These are phyloP conservation scores for Verasper variegatus DNA, from an alignment of 2,113 vertebrate genomes.

Conservation along the genomic window DNA sequence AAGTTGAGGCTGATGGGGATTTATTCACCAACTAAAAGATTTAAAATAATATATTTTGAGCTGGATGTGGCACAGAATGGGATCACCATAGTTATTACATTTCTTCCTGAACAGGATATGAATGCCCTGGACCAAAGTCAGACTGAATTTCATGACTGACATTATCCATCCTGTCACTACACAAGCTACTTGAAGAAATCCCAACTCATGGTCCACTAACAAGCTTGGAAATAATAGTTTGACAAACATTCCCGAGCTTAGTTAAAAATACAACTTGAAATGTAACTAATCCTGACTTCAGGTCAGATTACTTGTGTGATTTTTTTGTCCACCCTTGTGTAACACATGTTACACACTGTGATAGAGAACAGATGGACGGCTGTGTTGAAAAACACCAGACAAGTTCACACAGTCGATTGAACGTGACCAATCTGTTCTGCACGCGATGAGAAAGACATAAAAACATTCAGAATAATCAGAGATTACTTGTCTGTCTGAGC, in stretches of 20 bases:
- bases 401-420: not conserved
- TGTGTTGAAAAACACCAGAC: not conserved
- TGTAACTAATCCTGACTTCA: not conserved
- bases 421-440: not conserved
- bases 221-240: too few relatives aligned
- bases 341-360: slow-evolving; percentile 8
- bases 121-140: not conserved
- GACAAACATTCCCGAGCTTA: not conserved
- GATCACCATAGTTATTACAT: not conserved
- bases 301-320: not conserved
- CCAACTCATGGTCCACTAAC: too few relatives aligned
- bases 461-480: not conserved
- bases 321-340: not conserved
- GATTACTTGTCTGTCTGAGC: not conserved
- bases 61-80: not conserved
- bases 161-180: too few relatives aligned
- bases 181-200: too few relatives aligned
- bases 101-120: not conserved
- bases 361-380: not conserved
- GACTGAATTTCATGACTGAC: not conserved
- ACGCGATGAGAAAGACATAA: not conserved
- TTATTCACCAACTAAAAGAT: too few relatives aligned
- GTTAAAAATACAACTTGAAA: not conserved
- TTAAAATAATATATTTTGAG: too few relatives aligned
- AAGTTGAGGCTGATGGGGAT: too few relatives aligned